A percentile compares a stretch with the other conserved stretches of the same genome.
phyloP scores from a whole-genome alignment of 2,888 invertebrate species.

The Nineta flava region DNA sequence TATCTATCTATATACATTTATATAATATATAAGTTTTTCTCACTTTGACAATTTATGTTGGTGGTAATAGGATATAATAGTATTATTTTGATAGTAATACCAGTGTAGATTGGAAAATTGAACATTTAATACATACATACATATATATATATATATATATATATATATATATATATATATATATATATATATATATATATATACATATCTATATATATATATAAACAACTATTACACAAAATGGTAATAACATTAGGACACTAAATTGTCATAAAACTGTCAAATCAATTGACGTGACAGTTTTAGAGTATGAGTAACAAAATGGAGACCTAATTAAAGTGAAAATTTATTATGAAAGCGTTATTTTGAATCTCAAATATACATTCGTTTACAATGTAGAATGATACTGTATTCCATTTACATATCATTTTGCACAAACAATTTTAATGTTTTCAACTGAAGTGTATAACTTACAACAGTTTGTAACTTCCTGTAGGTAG shows the following conservation, averaged over 20 bases:
- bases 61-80: neutral
- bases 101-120: neutral
- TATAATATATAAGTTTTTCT: too few relatives aligned
- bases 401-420: too few relatives aligned
- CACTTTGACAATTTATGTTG: too few relatives aligned
- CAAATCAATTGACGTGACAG: conserved; percentile 56
- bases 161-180: neutral
- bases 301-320: conserved; percentile 17
- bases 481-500: too few relatives aligned
- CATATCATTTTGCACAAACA: too few relatives aligned
- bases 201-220: neutral
- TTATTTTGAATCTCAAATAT: conserved; percentile 25
- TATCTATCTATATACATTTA: too few relatives aligned
- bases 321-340: conserved; percentile 26
- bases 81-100: neutral
- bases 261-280: conserved; percentile 56
- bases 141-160: neutral
- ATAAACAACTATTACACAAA: neutral
- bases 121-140: neutral
- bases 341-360: conserved; percentile 30
- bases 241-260: conserved; percentile 18
- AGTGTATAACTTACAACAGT: too few relatives aligned
- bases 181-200: neutral
- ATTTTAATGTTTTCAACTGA: too few relatives aligned
- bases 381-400: too few relatives aligned